phyloP scores from a whole-genome alignment of 2,888 invertebrate species.

The Axea sp. region DNA sequence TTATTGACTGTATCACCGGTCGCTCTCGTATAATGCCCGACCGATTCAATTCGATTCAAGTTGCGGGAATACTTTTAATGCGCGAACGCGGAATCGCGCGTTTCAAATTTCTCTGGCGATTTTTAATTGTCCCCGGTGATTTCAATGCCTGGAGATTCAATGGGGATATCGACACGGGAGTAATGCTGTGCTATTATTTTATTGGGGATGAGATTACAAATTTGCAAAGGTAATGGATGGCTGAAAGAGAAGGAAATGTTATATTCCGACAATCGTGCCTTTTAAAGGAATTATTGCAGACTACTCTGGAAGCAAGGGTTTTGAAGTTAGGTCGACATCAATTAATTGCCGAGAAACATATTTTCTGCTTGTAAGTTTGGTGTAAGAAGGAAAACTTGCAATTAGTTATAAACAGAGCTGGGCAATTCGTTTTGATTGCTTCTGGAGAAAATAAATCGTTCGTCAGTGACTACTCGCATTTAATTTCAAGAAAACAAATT shows the following conservation, averaged over 20 bases:
- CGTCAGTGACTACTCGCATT: conserved; percentile 6
- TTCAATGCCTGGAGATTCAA: conserved; percentile 52
- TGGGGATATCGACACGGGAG: conserved; percentile 31
- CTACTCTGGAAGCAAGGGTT: conserved; percentile 26
- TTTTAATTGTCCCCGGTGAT: conserved; percentile 41
- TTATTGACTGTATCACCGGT: conserved; percentile 60
- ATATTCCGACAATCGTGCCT: conserved; percentile 26
- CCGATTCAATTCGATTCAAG: conserved; percentile 58
- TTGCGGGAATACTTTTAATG: conserved; percentile 50
- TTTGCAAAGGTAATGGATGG: conserved; percentile 58
- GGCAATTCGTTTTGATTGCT: conserved; percentile 31
- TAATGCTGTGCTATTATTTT: conserved; percentile 50
- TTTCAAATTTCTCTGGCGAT: conserved; percentile 53
- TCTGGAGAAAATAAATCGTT: conserved; percentile 30
- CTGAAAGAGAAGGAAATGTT: conserved; percentile 48
- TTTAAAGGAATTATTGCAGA: conserved; percentile 44
- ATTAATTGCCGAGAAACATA: conserved; percentile 47
- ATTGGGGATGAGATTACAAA: conserved; percentile 58
- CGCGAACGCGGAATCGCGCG: conserved; percentile 57
- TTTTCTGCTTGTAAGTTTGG: conserved; percentile 33
- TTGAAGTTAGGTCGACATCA: conserved; percentile 51
- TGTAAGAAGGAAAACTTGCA: conserved; percentile 16
- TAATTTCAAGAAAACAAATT: too few relatives aligned
- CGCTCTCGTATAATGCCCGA: conserved; percentile 57
- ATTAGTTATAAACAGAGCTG: neutral